Conservation (phyloP, 2,888 invertebrate species). For the Pomacea canaliculata region DNA sequence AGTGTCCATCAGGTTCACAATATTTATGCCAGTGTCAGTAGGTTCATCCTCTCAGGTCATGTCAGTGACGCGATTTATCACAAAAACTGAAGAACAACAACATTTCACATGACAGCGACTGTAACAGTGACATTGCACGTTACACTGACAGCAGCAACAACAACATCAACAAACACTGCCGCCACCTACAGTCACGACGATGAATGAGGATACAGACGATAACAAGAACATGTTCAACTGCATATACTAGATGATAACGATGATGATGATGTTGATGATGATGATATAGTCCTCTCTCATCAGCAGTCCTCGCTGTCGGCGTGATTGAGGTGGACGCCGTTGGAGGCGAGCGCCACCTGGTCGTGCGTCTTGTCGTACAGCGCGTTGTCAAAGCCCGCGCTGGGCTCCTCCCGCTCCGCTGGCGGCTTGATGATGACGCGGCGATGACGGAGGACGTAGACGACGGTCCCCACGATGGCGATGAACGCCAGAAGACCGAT, state of each 20-base stretch:
- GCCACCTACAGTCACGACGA: too few species aligned
- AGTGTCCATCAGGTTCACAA: too few species aligned
- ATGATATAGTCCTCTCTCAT: neutral
- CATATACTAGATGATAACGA: neutral
- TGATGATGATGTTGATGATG: conserved; percentile 4
- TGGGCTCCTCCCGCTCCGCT: neutral
- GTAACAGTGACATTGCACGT: too few species aligned
- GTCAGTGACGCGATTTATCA: too few species aligned
- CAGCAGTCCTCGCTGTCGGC: neutral
- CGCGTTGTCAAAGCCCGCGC: conserved; percentile 41
- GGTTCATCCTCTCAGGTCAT: too few species aligned
- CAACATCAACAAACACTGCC: too few species aligned
- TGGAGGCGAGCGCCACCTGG: conserved; percentile 14
- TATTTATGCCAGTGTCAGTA: too few species aligned
- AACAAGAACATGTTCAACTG: too few species aligned
- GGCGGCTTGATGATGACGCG: neutral
- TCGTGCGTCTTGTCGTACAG: conserved; percentile 33
- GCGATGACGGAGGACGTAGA: conserved; percentile 30
- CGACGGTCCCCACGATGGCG: conserved; percentile 21
- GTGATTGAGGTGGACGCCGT: neutral
- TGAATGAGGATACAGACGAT: too few species aligned
- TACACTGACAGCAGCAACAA: too few species aligned
- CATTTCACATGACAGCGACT: too few species aligned
- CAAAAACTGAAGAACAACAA: too few species aligned
- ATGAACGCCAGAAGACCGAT: conserved; percentile 30